Percentiles rank a stretch among this genome's conserved stretches.
These are phyloP conservation scores for Amphiprion percula DNA, from an alignment of 2,113 vertebrate species.

Conservation along the genomic window DNA sequence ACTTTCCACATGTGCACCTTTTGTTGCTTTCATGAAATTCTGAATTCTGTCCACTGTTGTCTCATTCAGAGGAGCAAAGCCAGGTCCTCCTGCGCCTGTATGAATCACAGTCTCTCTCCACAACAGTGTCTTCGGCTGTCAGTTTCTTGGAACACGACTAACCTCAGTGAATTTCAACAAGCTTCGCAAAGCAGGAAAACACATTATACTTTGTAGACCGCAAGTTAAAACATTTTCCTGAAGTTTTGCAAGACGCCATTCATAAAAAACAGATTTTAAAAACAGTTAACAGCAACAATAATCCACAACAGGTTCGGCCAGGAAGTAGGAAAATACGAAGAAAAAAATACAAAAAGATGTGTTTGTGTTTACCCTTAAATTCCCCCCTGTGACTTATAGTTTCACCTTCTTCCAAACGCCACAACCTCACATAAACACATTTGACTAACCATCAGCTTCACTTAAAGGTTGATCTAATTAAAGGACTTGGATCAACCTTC, in stretches of 20 bases:
- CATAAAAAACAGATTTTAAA: slow-evolving; percentile 14
- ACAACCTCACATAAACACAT: slow-evolving; percentile 26
- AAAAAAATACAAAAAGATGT: not conserved
- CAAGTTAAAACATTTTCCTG: slow-evolving; percentile 18
- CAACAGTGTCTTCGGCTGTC: slow-evolving; percentile 31
- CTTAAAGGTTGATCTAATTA: slow-evolving; percentile 40
- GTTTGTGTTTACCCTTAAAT: not conserved
- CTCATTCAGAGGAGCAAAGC: slow-evolving; percentile 30
- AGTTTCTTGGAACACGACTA: slow-evolving; percentile 34
- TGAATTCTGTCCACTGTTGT: slow-evolving; percentile 13
- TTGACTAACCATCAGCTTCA: slow-evolving; percentile 14
- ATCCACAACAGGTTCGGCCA: slow-evolving; percentile 1
- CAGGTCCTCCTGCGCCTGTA: slow-evolving; percentile 18
- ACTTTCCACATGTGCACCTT: slow-evolving; percentile 12
- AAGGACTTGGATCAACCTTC: slow-evolving; percentile 29
- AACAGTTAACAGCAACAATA: not conserved
- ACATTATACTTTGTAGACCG: slow-evolving; percentile 13
- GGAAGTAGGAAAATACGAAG: not conserved
- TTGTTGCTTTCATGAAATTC: slow-evolving; percentile 2
- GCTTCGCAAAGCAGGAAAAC: slow-evolving; percentile 32
- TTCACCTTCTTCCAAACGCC: slow-evolving; percentile 3
- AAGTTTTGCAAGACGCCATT: slow-evolving; percentile 12
- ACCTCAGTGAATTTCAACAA: slow-evolving; percentile 6
- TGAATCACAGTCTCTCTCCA: slow-evolving; percentile 33
- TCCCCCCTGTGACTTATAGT: not conserved